Conservation (phyloP, 1,140 invertebrate species). For the Gryllus bimaculatus region DNA sequence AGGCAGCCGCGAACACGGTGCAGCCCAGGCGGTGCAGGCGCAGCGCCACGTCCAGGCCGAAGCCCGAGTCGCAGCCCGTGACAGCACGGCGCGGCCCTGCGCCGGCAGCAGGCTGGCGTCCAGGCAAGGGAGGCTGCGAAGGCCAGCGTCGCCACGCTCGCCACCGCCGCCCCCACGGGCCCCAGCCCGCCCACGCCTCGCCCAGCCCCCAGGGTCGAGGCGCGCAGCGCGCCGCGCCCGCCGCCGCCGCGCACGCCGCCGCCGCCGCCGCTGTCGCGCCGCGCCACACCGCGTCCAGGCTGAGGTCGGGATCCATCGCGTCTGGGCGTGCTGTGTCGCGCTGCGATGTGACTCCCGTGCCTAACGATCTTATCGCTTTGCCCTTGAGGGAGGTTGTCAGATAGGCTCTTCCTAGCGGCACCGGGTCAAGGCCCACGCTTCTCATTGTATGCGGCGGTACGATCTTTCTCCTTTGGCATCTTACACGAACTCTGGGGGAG, state of each 20-base stretch:
- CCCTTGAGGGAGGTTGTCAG: too few relatives aligned
- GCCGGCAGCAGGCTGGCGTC: neutral
- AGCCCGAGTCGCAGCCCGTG: constrained; percentile 31
- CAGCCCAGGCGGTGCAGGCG: constrained; percentile 24
- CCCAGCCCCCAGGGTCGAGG: neutral
- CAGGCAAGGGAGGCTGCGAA: neutral
- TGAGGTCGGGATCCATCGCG: neutral
- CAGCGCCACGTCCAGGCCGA: constrained; percentile 25
- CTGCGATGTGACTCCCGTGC: too few relatives aligned
- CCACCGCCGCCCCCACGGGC: neutral
- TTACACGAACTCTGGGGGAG: too few relatives aligned
- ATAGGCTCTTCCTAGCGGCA: too few relatives aligned
- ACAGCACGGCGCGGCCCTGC: constrained; percentile 27
- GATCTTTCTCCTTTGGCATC: too few relatives aligned
- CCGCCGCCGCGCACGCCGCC: neutral
- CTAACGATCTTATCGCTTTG: too few relatives aligned
- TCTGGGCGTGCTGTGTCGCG: too few relatives aligned
- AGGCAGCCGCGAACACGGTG: constrained; percentile 50
- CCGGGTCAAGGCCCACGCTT: too few relatives aligned
- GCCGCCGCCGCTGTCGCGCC: too few relatives aligned
- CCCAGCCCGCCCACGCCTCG: neutral
- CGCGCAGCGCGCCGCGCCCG: neutral
- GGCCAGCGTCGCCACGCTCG: neutral
- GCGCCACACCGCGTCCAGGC: neutral
- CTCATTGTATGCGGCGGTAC: too few relatives aligned